Percentiles rank a stretch among this genome's conserved stretches.
These are phyloP conservation scores for Drosophila biarmipes DNA, from an alignment of 1,140 invertebrate genomes.

Conservation along the genomic window DNA sequence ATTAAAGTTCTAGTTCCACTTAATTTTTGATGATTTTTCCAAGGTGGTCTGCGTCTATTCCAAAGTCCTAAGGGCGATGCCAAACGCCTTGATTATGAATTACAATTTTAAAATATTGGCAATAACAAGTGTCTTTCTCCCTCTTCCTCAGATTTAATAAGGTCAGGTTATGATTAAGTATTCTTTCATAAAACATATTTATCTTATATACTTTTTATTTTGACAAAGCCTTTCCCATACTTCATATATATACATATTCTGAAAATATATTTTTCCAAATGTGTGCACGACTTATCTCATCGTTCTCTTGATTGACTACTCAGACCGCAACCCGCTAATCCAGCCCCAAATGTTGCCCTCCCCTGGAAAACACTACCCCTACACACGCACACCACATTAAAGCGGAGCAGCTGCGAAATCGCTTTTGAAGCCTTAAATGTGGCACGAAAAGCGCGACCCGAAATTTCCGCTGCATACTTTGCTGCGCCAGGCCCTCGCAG, in stretches of 20 bases:
- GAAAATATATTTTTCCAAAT: not conserved
- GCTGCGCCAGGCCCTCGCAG: constrained; percentile 47
- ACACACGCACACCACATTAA: constrained; percentile 16
- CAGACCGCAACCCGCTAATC: constrained; percentile 31
- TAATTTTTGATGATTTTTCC: no score
- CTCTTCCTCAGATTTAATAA: no score
- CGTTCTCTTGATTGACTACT: constrained; percentile 27
- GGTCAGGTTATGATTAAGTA: no score
- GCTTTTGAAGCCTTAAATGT: constrained; percentile 47
- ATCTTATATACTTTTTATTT: no score
- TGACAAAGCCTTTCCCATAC: not conserved
- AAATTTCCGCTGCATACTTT: constrained; percentile 71
- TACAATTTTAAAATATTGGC: no score
- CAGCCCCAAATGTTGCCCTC: constrained; percentile 9
- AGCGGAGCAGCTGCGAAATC: constrained; percentile 28
- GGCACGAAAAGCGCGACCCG: constrained; percentile 56
- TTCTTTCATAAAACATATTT: no score
- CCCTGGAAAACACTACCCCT: not conserved
- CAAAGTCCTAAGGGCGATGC: no score
- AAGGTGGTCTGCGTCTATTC: no score
- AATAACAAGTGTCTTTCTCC: no score
- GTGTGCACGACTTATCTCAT: not conserved
- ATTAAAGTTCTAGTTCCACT: no score
- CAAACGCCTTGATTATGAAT: no score
- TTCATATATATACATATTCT: not conserved